phyloP scores from a whole-genome alignment of 2,888 invertebrate genomes.

The Archips xylosteana region DNA sequence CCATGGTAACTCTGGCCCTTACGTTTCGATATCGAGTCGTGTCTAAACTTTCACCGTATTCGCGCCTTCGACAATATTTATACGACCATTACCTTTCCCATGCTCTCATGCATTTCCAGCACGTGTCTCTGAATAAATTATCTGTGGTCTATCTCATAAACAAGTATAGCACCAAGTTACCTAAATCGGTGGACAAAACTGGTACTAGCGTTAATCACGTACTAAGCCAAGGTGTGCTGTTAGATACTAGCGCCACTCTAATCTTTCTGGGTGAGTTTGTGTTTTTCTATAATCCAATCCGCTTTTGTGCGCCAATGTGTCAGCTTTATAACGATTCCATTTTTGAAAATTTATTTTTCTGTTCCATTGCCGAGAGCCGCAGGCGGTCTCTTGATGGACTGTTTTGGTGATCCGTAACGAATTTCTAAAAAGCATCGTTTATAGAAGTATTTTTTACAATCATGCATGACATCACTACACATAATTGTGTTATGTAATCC shows the following conservation, averaged over 20 bases:
- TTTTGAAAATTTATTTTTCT: conserved; percentile 45
- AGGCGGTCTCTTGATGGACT: conserved; percentile 56
- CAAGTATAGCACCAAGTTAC: conserved; percentile 30
- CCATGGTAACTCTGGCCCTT: conserved; percentile 10
- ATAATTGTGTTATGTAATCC: conserved; percentile 17
- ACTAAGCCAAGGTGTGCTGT: background rate
- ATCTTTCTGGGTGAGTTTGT: conserved; percentile 11
- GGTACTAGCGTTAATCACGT: conserved; percentile 1
- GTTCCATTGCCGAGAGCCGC: conserved; percentile 52
- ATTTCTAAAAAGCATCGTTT: conserved; percentile 41
- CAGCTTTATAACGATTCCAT: conserved; percentile 48
- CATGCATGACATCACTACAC: conserved; percentile 26
- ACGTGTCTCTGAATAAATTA: conserved; percentile 63
- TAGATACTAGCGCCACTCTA: conserved; percentile 5
- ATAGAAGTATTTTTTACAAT: conserved; percentile 13
- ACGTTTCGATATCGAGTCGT: conserved; percentile 25
- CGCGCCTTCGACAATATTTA: conserved; percentile 53
- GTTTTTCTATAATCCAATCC: conserved; percentile 31
- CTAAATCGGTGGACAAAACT: conserved; percentile 18
- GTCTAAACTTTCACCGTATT: conserved; percentile 55
- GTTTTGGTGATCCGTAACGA: conserved; percentile 42
- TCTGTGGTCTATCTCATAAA: conserved; percentile 36
- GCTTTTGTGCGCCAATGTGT: conserved; percentile 45
- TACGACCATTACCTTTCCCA: conserved; percentile 57
- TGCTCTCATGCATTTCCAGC: conserved; percentile 56